Conservation (phyloP, 37 sponge, comb jelly and placozoan species). For the Sycon ciliatum region DNA sequence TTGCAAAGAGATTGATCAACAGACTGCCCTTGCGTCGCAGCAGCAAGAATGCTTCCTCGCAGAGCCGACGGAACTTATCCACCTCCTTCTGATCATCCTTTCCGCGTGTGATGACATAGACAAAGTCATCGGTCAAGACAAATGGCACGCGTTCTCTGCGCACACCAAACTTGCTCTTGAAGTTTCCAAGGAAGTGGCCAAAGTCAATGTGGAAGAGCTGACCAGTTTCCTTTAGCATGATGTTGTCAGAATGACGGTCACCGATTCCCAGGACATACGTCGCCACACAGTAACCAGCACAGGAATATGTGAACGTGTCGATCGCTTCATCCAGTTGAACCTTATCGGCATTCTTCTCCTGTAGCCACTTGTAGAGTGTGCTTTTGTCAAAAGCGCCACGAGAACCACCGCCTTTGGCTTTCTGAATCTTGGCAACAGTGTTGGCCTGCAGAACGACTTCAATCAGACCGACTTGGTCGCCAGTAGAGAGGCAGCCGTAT, state of each 20-base stretch:
- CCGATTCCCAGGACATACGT: slow-evolving; percentile 95
- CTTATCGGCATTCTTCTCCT: slow-evolving; percentile 52
- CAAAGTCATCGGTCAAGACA: slow-evolving; percentile 85
- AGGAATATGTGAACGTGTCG: slow-evolving; percentile 78
- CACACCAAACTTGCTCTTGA: slow-evolving; percentile 91
- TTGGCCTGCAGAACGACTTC: slow-evolving; percentile 71
- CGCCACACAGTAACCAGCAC: slow-evolving; percentile 97
- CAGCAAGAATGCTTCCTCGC: slow-evolving; percentile 71
- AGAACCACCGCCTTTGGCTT: slow-evolving; percentile 57
- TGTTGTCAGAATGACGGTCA: slow-evolving; percentile 94
- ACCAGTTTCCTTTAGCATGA: slow-evolving; percentile 85
- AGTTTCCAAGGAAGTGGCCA: slow-evolving; percentile 99
- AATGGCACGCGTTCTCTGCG: slow-evolving; percentile 95
- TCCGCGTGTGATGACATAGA: slow-evolving; percentile 85
- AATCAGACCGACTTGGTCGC: slow-evolving; percentile 81
- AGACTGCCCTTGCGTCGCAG: slow-evolving; percentile 65
- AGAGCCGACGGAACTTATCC: slow-evolving; percentile 56
- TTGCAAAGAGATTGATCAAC: slow-evolving; percentile 75
- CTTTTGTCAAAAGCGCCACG: slow-evolving; percentile 77
- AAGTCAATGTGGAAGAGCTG: slow-evolving; percentile 99
- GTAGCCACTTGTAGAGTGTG: slow-evolving; percentile 69
- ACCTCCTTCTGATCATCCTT: too few relatives aligned
- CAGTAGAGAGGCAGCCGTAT: slow-evolving; percentile 83
- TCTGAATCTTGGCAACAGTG: slow-evolving; percentile 92
- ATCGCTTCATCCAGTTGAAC: slow-evolving; percentile 71